A percentile compares a stretch with the other conserved stretches of the same genome.
phyloP scores from a whole-genome alignment of 1,140 invertebrate species.

The Drosophila tropicalis region DNA sequence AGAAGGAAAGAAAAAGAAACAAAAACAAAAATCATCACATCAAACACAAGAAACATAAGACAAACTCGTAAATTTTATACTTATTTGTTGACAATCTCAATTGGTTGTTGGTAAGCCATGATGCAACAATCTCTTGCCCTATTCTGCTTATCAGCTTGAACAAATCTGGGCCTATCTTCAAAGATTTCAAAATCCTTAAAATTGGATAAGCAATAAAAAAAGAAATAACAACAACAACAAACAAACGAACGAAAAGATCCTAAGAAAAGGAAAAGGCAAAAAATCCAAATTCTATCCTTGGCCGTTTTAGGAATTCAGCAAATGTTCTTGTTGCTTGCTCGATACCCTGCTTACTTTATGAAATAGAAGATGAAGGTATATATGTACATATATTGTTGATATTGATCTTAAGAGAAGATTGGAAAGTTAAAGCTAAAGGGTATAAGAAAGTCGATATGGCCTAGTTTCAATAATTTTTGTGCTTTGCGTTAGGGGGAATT shows the following conservation, averaged over 20 bases:
- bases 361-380: background rate
- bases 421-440: background rate
- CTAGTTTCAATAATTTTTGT: background rate
- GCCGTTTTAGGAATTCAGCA: background rate
- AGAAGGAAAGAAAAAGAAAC: no score
- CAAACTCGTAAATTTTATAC: conserved; percentile 43
- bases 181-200: conserved; percentile 2
- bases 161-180: background rate
- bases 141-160: background rate
- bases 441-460: background rate
- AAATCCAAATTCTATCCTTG: background rate
- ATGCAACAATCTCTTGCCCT: background rate
- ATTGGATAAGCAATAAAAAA: conserved; percentile 3
- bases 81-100: conserved; percentile 48
- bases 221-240: no score
- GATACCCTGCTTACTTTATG: background rate
- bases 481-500: background rate
- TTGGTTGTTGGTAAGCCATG: conserved; percentile 18
- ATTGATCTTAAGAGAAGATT: no score
- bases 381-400: background rate
- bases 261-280: background rate
- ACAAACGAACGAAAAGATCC: background rate
- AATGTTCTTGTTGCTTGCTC: background rate
- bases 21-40: conserved; percentile 31
- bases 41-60: conserved; percentile 31